These are phyloP conservation scores for Pyrgilauda ruficollis DNA, from an alignment of 2,113 vertebrate species.

Conservation along the genomic window DNA sequence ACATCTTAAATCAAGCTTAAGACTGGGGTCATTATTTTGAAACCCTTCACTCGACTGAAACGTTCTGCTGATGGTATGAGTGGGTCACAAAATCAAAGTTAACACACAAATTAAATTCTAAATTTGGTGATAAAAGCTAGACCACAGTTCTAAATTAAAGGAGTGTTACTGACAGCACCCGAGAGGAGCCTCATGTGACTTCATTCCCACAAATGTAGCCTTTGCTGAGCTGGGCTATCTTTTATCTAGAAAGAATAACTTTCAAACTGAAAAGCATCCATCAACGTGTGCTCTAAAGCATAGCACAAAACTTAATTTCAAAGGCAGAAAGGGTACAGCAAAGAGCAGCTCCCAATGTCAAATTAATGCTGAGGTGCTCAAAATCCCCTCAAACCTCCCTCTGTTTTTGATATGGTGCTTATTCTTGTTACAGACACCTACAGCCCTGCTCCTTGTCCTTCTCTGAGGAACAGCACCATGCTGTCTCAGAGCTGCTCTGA, in stretches of 20 bases:
- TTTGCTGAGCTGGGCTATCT: conserved; percentile 1
- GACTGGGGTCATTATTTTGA: not conserved
- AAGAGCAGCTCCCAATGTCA: not conserved
- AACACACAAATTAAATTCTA: conserved; percentile 31
- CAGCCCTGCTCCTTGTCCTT: not conserved
- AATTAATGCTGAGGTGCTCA: not conserved
- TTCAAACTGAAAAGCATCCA: conserved; percentile 56
- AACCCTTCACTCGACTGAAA: not conserved
- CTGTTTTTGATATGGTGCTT: not conserved
- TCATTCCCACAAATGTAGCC: not conserved
- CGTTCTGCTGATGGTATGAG: not conserved
- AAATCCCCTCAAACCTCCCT: not conserved
- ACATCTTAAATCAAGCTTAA: not conserved
- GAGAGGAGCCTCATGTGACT: not conserved
- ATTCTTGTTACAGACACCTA: fast-evolving
- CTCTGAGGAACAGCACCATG: not conserved
- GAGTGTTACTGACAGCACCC: not conserved
- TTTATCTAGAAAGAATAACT: conserved; percentile 45
- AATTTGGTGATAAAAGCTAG: conserved; percentile 33
- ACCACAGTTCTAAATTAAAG: conserved; percentile 10
- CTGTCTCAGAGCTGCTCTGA: not conserved
- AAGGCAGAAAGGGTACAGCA: not conserved
- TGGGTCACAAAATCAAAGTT: not conserved
- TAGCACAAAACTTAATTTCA: not conserved
- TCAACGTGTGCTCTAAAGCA: not conserved